A percentile compares a stretch with the other conserved stretches of the same genome.
Evolutionary conservation across 2,797 vertebrate genomes (phyloP).

Genomic region (Alauda arvensis): DNA sequence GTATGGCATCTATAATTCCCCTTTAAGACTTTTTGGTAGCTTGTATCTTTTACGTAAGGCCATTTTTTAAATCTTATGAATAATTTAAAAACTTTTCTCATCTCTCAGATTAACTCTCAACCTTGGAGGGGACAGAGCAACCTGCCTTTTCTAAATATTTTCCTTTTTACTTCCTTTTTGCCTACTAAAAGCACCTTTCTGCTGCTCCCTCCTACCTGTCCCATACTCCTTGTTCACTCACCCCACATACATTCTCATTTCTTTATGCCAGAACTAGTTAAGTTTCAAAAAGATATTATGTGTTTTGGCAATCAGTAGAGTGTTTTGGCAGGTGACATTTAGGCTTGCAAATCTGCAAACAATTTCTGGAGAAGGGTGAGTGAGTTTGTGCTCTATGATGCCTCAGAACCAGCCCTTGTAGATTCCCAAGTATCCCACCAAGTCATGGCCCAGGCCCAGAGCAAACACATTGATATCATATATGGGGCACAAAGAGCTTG

Average conservation of each 20-base stretch:
- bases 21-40: not conserved
- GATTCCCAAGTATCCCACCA: not conserved
- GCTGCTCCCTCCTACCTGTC: not conserved
- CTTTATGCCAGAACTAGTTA: not conserved
- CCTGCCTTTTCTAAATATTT: not conserved
- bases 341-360: not conserved
- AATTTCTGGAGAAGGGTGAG: not conserved
- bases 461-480: not conserved
- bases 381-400: not conserved
- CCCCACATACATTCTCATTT: not conserved
- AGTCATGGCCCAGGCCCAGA: not conserved
- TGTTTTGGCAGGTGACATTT: not conserved
- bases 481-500: accelerated
- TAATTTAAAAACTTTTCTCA: not conserved
- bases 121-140: not conserved
- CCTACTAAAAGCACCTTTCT: not conserved
- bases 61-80: not conserved
- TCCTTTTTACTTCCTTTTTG: not conserved
- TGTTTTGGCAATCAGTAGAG: not conserved
- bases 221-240: not conserved
- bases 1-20: not conserved
- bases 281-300: not conserved
- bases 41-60: not conserved
- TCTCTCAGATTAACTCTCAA: not conserved
- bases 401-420: accelerated